Evolutionary conservation across 2,113 vertebrate species (phyloP).

Genomic region (Promerops cafer): DNA sequence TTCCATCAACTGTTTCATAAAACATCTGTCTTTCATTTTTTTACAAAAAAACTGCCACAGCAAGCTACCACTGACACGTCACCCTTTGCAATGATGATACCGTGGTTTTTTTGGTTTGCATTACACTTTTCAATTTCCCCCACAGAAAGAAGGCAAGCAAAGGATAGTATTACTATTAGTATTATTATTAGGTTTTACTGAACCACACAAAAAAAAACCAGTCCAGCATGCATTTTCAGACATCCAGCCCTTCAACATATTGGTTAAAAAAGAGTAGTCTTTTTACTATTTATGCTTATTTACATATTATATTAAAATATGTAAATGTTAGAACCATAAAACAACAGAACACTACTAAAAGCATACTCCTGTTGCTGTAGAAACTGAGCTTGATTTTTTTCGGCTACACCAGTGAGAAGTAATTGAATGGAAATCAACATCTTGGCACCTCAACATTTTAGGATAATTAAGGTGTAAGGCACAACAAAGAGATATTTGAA

Average conservation of each 20-base stretch:
- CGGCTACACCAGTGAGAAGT: not conserved
- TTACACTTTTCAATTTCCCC: not conserved
- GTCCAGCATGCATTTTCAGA: not conserved
- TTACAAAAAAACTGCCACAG: not conserved
- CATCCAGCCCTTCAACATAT: not conserved
- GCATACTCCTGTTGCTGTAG: not conserved
- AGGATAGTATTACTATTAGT: not conserved
- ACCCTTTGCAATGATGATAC: not conserved
- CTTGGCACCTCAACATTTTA: not conserved
- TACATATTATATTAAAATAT: not conserved
- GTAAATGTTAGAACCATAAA: not conserved
- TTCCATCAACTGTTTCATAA: slow-evolving; percentile 9
- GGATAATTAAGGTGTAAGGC: not conserved
- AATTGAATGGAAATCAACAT: not conserved
- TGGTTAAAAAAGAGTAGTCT: not conserved
- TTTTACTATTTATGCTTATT: not conserved
- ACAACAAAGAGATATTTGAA: not conserved
- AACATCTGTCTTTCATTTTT: not conserved
- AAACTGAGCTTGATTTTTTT: not conserved
- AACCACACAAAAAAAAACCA: not conserved
- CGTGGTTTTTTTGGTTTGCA: not conserved
- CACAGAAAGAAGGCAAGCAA: not conserved
- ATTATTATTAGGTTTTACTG: too few relatives aligned
- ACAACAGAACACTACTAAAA: not conserved
- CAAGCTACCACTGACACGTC: not conserved